Percentiles rank a stretch among this genome's conserved stretches.
These are phyloP conservation scores for Peromyscus aztecus DNA, from an alignment of 2,797 vertebrate species.

Conservation along the genomic window DNA sequence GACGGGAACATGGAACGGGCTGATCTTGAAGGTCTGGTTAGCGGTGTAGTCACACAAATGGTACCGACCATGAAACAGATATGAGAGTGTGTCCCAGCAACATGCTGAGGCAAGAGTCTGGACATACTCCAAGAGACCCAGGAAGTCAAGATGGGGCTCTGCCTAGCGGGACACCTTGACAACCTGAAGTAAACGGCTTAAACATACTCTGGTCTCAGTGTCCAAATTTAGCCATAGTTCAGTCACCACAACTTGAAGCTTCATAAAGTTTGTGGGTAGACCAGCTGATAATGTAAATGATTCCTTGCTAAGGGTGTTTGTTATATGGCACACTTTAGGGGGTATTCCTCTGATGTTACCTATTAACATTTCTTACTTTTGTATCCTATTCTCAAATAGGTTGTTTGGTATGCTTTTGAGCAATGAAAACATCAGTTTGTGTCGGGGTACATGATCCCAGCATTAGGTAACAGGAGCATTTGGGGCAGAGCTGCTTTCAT, in stretches of 20 bases:
- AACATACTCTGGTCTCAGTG: not conserved
- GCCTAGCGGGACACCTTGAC: not conserved
- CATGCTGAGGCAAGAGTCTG: not conserved
- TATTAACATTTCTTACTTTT: not conserved
- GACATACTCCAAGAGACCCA: not conserved
- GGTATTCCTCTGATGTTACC: not conserved
- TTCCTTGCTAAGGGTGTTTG: constrained; percentile 6
- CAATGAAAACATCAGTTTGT: constrained; percentile 10
- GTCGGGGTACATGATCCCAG: not conserved
- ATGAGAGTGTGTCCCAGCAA: not conserved
- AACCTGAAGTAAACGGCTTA: not conserved
- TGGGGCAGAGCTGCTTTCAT: constrained; percentile 12
- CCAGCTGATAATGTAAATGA: constrained; percentile 5
- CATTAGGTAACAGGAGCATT: not conserved
- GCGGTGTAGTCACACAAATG: not conserved
- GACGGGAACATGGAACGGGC: not conserved
- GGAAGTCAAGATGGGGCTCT: not conserved
- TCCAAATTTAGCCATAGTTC: not conserved
- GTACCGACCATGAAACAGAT: not conserved
- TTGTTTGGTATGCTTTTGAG: not conserved
- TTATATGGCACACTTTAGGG: not conserved
- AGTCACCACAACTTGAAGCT: not conserved
- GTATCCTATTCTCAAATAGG: constrained; percentile 9
- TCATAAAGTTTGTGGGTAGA: not conserved
- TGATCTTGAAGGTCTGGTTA: not conserved